Conservation (phyloP, 2,113 vertebrate species). For the Lepisosteus osseus region DNA sequence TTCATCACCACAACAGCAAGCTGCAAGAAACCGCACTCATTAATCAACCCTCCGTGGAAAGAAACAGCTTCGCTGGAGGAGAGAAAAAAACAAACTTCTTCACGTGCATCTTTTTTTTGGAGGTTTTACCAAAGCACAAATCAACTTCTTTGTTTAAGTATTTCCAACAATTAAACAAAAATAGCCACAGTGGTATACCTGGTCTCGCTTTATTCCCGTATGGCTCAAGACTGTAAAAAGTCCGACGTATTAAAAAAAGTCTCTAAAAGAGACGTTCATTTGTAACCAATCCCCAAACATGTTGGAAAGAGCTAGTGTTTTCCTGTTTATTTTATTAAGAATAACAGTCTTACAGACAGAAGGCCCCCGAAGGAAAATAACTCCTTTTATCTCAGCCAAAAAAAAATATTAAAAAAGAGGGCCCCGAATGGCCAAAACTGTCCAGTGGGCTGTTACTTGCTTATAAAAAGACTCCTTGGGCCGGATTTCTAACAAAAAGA, state of each 20-base stretch:
- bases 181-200: conserved; percentile 44
- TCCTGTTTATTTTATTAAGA: conserved; percentile 20
- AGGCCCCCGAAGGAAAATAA: conserved; percentile 49
- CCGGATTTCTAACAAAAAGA: conserved; percentile 9
- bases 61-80: too few relatives aligned
- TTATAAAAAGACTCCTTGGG: conserved; percentile 30
- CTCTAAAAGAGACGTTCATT: conserved; percentile 46
- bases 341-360: conserved; percentile 31
- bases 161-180: conserved; percentile 5
- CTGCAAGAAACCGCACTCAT: too few relatives aligned
- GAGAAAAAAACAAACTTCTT: too few relatives aligned
- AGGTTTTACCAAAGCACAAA: too few relatives aligned
- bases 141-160: too few relatives aligned
- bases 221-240: conserved; percentile 34
- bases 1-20: too few relatives aligned
- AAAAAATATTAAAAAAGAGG: conserved; percentile 48
- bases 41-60: too few relatives aligned
- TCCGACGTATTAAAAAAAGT: conserved; percentile 41
- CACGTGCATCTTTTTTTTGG: too few relatives aligned
- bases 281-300: conserved; percentile 34
- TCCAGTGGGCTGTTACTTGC: conserved; percentile 43
- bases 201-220: conserved; percentile 40
- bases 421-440: conserved; percentile 42
- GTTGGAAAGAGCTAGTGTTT: conserved; percentile 49
- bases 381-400: not conserved